Conservation (phyloP, 2,888 invertebrate genomes). For the Sisyra nigra region DNA sequence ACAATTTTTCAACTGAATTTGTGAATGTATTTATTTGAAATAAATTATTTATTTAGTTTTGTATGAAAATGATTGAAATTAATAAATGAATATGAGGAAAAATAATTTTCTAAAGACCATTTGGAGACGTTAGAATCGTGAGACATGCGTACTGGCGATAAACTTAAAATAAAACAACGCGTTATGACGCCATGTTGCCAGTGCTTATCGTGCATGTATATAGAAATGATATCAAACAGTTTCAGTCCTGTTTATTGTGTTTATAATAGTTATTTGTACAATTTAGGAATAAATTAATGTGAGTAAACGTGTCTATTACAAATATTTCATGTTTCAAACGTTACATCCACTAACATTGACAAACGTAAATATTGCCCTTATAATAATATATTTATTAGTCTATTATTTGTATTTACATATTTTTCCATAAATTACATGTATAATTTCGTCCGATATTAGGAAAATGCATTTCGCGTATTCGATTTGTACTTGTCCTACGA, state of each 20-base stretch:
- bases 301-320: not conserved
- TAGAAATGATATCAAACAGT: slow-evolving; percentile 1
- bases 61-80: no score
- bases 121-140: not conserved
- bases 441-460: no score
- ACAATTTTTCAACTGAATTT: no score
- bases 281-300: slow-evolving; percentile 2
- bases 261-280: not conserved
- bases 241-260: slow-evolving; percentile 1
- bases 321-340: not conserved
- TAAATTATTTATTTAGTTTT: no score
- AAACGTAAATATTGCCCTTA: not conserved
- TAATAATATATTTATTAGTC: not conserved
- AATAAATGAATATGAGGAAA: no score
- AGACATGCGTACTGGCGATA: not conserved
- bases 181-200: slow-evolving; percentile 9
- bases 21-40: no score
- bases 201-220: slow-evolving; percentile 2
- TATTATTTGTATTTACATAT: slow-evolving; percentile 1
- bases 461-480: no score
- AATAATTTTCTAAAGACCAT: no score
- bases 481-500: no score
- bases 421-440: not conserved
- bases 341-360: not conserved
- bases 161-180: slow-evolving; percentile 9